Evolutionary conservation across 1,140 invertebrate species (phyloP).

Genomic region (Zaprionus gabonicus): DNA sequence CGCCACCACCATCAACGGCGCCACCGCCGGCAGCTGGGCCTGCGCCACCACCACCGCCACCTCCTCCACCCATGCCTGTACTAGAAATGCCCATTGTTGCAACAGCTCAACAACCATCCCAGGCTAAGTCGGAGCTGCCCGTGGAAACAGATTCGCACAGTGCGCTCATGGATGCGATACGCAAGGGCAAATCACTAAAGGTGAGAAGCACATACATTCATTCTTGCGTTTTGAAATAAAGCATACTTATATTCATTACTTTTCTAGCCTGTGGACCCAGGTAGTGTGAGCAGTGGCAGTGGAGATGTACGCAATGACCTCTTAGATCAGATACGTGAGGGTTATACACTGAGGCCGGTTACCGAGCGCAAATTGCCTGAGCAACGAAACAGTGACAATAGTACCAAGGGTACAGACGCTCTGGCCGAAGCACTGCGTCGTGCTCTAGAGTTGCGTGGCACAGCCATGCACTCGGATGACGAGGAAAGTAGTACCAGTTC

Average conservation of each 20-base stretch:
- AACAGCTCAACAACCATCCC: slow-evolving; percentile 64
- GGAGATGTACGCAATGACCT: slow-evolving; percentile 89
- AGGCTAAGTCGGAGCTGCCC: slow-evolving; percentile 50
- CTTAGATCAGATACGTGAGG: slow-evolving; percentile 91
- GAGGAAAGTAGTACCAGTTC: slow-evolving; percentile 72
- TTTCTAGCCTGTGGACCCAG: slow-evolving; percentile 87
- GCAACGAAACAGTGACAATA: slow-evolving; percentile 67
- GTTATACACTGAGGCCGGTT: slow-evolving; percentile 89
- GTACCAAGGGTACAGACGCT: slow-evolving; percentile 68
- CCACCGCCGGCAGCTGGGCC: slow-evolving; percentile 37
- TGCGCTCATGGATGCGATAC: slow-evolving; percentile 92
- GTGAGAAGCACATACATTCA: slow-evolving; percentile 77
- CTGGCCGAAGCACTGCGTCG: slow-evolving; percentile 79
- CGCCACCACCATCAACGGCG: slow-evolving; percentile 54
- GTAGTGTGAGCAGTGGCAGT: slow-evolving; percentile 75
- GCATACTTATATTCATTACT: slow-evolving; percentile 20
- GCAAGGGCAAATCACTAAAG: slow-evolving; percentile 88
- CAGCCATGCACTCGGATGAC: slow-evolving; percentile 79
- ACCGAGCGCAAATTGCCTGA: slow-evolving; percentile 66
- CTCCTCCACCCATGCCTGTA: slow-evolving; percentile 76
- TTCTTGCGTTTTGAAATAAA: neutral
- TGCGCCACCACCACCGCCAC: slow-evolving; percentile 59
- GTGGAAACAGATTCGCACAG: slow-evolving; percentile 86
- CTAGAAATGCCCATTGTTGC: slow-evolving; percentile 70
- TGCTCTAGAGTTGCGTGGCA: slow-evolving; percentile 68